phyloP scores from a whole-genome alignment of 2,797 vertebrate genomes.

The Knipowitschia caucasica region DNA sequence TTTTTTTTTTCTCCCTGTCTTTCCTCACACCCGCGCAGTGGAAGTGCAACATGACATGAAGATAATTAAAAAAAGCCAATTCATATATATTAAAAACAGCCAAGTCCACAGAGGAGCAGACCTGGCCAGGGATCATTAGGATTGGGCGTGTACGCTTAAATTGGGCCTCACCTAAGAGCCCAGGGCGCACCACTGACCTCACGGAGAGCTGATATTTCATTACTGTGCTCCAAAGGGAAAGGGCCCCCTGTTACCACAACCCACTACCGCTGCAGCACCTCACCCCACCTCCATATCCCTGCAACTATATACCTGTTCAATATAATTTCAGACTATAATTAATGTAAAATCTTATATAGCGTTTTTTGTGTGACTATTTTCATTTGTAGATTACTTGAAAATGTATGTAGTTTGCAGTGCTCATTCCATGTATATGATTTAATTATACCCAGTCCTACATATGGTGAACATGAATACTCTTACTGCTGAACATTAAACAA shows the following conservation, averaged over 20 bases:
- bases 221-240: constrained; percentile 53
- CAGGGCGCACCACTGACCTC: constrained; percentile 47
- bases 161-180: constrained; percentile 48
- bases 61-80: constrained; percentile 73
- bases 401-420: neutral
- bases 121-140: constrained; percentile 54
- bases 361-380: neutral
- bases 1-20: constrained; percentile 37
- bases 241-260: neutral
- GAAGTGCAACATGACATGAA: constrained; percentile 69
- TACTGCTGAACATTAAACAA: constrained; percentile 4
- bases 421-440: neutral
- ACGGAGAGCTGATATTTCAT: constrained; percentile 65
- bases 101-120: constrained; percentile 32
- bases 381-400: neutral
- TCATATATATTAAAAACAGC: constrained; percentile 66
- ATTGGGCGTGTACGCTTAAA: constrained; percentile 67
- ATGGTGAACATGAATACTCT: neutral
- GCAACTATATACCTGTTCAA: constrained; percentile 38
- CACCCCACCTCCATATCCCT: constrained; percentile 21
- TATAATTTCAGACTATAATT: neutral
- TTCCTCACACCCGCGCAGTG: constrained; percentile 53
- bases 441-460: neutral
- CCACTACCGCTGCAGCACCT: neutral
- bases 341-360: neutral